Evolutionary conservation across 2,888 invertebrate genomes (phyloP), one percentile per base, ranked within the genome.

Genomic region (Himalopsyche japonica): DNA sequence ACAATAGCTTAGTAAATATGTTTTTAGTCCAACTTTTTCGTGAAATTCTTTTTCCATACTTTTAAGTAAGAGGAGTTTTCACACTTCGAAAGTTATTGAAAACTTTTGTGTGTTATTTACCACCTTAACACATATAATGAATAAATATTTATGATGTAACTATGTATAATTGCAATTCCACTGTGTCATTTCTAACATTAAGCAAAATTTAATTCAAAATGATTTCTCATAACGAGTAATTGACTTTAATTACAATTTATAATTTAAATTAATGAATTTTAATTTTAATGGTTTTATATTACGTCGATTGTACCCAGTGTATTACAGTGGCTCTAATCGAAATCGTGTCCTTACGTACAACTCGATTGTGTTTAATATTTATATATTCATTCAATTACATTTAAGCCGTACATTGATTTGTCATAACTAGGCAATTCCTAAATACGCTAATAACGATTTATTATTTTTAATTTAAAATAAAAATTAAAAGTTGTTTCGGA

Each of bases 361-460:
- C 24, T 37, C 43, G 34, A 20, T 37, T 24, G 20, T 20, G n/a
- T 20, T 57, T 20, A 30, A 0, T 77, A 18, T 15, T 32, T 8
- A 30, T 32, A 70, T 30, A 49, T 80, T 81, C 76, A 64, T 82
- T 15, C 32, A 3, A 64, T 27, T 80, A 57, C 81, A 80, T 8
- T 20, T 20, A 81, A 82, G 27, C 24, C 47, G 18, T 77, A 77
- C 76, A 20, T 82, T 81, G 81, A 70, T 82, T 82, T 82, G 37
- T 79, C 76, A 70, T 84, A 84, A 82, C 85, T 85, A 85, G 76
- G 85, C 82, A 85, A 80, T 85, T 85, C 80, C 76, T 49, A 80
- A 80, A 18, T 80, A 43, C 15, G 24, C 2, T 80, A 57, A 20
- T 24, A 24, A 57, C 24, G 57, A 37, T 80, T 30, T n/a, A 37